Evolutionary conservation across 2,888 invertebrate species (phyloP), one percentile per base, ranked within the genome.

Genomic region (Drosophila limbata): DNA sequence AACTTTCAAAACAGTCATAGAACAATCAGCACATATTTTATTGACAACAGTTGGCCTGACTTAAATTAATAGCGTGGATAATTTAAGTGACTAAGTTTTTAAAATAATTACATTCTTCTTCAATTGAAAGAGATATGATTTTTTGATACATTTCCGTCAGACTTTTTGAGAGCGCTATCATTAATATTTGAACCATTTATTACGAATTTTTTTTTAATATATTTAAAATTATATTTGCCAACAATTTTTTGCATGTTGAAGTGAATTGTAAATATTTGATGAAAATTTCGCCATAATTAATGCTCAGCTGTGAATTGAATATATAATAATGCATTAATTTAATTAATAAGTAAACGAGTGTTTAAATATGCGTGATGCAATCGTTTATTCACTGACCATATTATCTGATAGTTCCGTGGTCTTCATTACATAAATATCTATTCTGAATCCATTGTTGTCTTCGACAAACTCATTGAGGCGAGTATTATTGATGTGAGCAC

Each of bases 401-500:
- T 52, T 40, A 57, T 37, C 31, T n/a, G 33, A 15, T 35, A 21
- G 15, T 35, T 25, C 0, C 39, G 17, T 13, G 33, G n/a, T 47
- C 10, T n/a, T 35, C 40, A n/a, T 4, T 40, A 31, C 17, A 10
- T 6, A 0, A 9, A 56, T 28, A 40, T 51, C 17, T 25, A 51
- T 55, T 66, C 19, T 8, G 6, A 8, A 0, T 3, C 13, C 19
- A 10, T 35, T 39, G n/a, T 39, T 28, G 40, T 6, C 11, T 4
- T 33, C 10, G 21, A 17, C 17, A 35, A 55, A 50, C 11, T 31
- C 59, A 77, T 37, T 50, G 60, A 52, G 37, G 64, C 45, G 70
- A 65, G 61, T 55, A 75, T 69, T 76, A 65, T 79, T 76, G 61
- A 76, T 75, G 76, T 11, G 57, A 47, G 1, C 61, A 21, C 35